A percentile compares a stretch with the other conserved stretches of the same genome.
Evolutionary conservation across 2,888 invertebrate genomes (phyloP).

Genomic region (Agrotis puta): DNA sequence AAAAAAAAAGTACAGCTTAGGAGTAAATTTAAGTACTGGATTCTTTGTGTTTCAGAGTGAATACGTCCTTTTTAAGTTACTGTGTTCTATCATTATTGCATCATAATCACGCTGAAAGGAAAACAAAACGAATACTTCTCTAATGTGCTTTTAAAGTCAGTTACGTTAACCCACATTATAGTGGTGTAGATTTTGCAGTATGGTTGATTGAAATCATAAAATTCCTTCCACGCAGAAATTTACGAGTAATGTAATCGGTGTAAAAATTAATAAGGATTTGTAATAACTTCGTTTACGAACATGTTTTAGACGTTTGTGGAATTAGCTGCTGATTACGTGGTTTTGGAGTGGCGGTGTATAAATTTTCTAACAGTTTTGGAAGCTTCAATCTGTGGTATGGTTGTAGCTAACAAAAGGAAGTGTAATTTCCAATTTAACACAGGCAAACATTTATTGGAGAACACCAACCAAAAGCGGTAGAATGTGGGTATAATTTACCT

Average conservation of each 20-base stretch:
- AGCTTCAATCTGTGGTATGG: not conserved
- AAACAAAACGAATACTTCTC: too few species aligned
- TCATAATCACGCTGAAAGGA: too few species aligned
- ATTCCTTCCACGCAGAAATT: conserved; percentile 16
- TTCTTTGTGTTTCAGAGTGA: too few species aligned
- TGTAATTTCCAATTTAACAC: not conserved
- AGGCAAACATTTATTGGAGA: not conserved
- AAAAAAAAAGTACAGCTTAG: too few species aligned
- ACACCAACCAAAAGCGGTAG: too few species aligned
- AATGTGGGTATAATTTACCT: too few species aligned
- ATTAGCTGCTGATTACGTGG: not conserved
- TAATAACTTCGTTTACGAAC: not conserved
- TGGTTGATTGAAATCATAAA: conserved; percentile 22
- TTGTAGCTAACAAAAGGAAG: not conserved
- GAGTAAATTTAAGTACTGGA: too few species aligned
- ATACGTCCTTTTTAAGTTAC: too few species aligned
- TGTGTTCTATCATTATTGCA: too few species aligned
- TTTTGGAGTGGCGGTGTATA: not conserved
- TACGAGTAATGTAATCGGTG: conserved; percentile 31
- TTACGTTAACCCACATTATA: not conserved
- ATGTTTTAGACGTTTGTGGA: conserved; percentile 17
- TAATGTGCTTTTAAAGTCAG: not conserved
- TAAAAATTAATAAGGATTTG: conserved; percentile 30
- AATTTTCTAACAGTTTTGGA: not conserved
- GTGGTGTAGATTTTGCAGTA: not conserved